Base-by-base conservation (phyloP, 2,888 invertebrate species). In the Craniophora ligustri region DNA sequence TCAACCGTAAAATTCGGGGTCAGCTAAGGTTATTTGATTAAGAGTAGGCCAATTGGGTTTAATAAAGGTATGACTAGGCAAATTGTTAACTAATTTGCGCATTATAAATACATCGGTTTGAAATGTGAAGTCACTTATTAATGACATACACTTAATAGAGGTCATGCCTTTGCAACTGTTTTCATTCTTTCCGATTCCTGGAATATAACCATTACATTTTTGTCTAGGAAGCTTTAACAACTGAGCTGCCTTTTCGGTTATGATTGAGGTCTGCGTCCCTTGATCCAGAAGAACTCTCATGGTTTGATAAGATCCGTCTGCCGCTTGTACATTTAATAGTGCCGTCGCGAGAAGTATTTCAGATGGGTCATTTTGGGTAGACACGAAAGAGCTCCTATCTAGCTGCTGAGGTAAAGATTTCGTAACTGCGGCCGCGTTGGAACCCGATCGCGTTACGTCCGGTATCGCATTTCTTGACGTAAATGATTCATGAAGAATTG, bases 61-160 rank as follows among this genome's bases (percentile, higher is more conserved):
- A 10, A 26, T 6, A 0, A 23, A 34, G 23, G 44, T 44, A 16
- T 5, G 5, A 7, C 4, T 21, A 21, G 19, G 19, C 8, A 34
- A 44, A 2, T 44, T 44, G 2, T 44, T 44, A 3, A 45, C 8
- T 7, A 45, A 26, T 45, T n/a, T 45, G 3, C 28, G 35, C 45
- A 45, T 45, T 26, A 45, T 35, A 18, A 13, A 45, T 28, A 35
- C 35, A 1, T 35, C 28, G 0, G 46, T 8, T 31, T 38, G 30
- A 13, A 46, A 46, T 5, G 46, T 30, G 5, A 21, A 46, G n/a
- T 38, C 30, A 14, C n/a, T 46, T 8, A 46, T 10, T 8, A 46
- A 30, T n/a, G 46, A 46, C 19, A n/a, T 14, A 14, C 46, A 46
- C 7, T 46, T 36, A n/a, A 46, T 46, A n/a, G 36, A 6, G 19